Evolutionary conservation across 1,140 invertebrate species (phyloP), one percentile per base, ranked within the genome.

Genomic region (Ceratoteleas bidentatus): DNA sequence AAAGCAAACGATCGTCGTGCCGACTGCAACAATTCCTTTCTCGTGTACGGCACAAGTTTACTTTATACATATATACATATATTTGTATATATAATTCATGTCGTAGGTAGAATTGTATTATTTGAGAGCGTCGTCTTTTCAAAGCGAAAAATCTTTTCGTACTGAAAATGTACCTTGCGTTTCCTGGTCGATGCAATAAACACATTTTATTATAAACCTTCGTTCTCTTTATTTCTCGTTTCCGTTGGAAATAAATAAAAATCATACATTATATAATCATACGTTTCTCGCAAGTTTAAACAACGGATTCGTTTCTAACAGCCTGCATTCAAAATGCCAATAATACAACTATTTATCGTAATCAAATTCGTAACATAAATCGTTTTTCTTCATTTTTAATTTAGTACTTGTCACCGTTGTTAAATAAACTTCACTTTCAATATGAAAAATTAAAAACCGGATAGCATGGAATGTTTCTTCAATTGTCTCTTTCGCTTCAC

Each of bases 131-230:
- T 53, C 61, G 36, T 24, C 45, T 57, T 69, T 62, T 69, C 45
- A 58, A 74, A 73, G 53, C 61, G 52, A 68, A 58, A 73, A 4
- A 64, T 40, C 24, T 64, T 69, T 75, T 74, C 33, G 70, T 50
- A 74, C 47, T 74, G 34, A 58, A 60, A 58, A 40, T 80, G 69
- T 80, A 81, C 68, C 49, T 78, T 61, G 58, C 40, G 56, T 82
- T 76, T 76, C 52, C 64, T 77, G 77, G 68, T 73, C 80, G 56
- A 68, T 77, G 60, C 68, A 77, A 83, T 83, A 83, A 74, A 83
- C 13, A 70, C 65, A 74, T 70, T 81, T 81, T 81, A 81, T 69
- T 74, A 75, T 34, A 80, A 72, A 43, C 40, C 40, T 24, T 53
- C 32, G 7, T 9, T 16, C 16, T 24, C 3, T 53, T 53, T 53